Evolutionary conservation across 1,140 invertebrate genomes (phyloP).

Genomic region (Lutraria rhynchaena): DNA sequence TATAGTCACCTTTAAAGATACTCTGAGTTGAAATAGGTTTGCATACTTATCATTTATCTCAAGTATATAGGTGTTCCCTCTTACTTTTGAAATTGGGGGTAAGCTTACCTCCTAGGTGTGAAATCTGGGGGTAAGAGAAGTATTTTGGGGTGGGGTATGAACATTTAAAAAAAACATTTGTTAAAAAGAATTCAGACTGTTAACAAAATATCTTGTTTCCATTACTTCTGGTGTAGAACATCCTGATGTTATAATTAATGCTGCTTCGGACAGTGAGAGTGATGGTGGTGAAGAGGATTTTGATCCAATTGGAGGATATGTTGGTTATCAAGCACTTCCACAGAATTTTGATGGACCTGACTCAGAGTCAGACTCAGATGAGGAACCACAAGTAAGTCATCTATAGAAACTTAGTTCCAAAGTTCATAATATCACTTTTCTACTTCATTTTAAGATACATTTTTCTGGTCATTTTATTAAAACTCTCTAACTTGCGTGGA

Average conservation of each 20-base stretch:
- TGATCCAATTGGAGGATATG: constrained; percentile 21
- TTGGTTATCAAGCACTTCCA: constrained; percentile 41
- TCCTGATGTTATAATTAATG: constrained; percentile 56
- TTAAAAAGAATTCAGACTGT: background rate
- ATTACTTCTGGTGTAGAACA: no score
- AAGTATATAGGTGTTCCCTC: background rate
- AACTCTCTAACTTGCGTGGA: background rate
- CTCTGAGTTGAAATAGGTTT: no score
- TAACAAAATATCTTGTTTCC: no score
- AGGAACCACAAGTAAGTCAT: background rate
- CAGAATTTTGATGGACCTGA: constrained; percentile 1
- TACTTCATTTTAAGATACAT: background rate
- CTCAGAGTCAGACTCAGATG: constrained; percentile 20
- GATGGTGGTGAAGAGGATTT: constrained; percentile 45
- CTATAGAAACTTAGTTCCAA: background rate
- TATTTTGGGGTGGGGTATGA: background rate
- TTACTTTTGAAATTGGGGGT: no score
- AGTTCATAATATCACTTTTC: background rate
- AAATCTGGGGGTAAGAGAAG: no score
- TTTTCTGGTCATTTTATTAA: background rate
- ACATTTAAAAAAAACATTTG: rapidly evolving
- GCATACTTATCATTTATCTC: background rate
- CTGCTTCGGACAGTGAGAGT: constrained; percentile 41
- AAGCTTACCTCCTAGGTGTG: no score
- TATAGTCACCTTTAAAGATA: background rate